Conservation (phyloP, 2,113 vertebrate genomes). For the Cervus canadensis region DNA sequence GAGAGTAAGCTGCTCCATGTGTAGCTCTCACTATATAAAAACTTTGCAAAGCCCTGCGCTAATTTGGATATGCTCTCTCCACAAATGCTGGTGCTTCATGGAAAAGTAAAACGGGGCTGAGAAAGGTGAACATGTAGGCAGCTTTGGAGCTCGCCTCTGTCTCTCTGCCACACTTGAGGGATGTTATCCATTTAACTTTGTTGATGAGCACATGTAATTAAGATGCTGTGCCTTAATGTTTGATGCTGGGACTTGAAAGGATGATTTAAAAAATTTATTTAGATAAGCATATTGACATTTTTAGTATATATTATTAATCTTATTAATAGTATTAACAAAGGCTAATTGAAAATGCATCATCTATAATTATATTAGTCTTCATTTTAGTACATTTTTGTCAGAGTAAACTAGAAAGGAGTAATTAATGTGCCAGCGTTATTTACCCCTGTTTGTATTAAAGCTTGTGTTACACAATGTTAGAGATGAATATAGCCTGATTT, state of each 20-base stretch:
- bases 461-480: slow-evolving; percentile 34
- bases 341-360: slow-evolving; percentile 81
- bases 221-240: slow-evolving; percentile 61
- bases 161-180: slow-evolving; percentile 58
- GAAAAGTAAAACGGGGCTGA: not conserved
- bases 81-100: not conserved
- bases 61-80: not conserved
- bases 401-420: slow-evolving; percentile 76
- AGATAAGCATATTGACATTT: slow-evolving; percentile 80
- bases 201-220: slow-evolving; percentile 66
- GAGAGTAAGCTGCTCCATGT: slow-evolving; percentile 7
- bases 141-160: not conserved
- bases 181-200: slow-evolving; percentile 54
- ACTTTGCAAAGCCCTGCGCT: slow-evolving; percentile 57
- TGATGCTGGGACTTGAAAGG: slow-evolving; percentile 66
- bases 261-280: slow-evolving; percentile 77
- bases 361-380: slow-evolving; percentile 77
- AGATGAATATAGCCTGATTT: slow-evolving; percentile 73
- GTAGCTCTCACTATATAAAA: slow-evolving; percentile 34
- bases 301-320: slow-evolving; percentile 81
- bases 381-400: slow-evolving; percentile 77
- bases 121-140: slow-evolving; percentile 43
- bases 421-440: slow-evolving; percentile 72
- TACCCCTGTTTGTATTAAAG: slow-evolving; percentile 72
- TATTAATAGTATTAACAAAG: slow-evolving; percentile 82